Conservation (phyloP, 1,140 invertebrate genomes). For the Drosophila paulistorum region DNA sequence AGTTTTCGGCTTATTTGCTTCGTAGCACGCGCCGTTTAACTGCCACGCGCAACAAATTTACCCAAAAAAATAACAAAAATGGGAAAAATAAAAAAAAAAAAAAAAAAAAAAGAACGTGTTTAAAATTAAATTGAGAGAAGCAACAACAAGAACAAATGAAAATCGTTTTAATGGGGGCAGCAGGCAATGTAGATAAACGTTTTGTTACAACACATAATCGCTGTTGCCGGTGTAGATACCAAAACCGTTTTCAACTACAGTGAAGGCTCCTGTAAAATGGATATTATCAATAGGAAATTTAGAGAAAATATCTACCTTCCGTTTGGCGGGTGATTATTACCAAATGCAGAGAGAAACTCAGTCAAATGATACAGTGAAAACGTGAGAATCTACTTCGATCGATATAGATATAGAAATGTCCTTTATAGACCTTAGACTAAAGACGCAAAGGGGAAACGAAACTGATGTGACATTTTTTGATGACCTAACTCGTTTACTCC, state of each 20-base stretch:
- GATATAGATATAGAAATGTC: too few relatives aligned
- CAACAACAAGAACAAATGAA: conserved; percentile 37
- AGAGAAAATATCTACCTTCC: too few relatives aligned
- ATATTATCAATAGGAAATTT: neutral
- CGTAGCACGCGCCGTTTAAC: conserved; percentile 72
- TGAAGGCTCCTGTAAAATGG: neutral
- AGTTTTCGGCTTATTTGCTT: conserved; percentile 52
- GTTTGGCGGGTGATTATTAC: too few relatives aligned
- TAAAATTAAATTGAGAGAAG: conserved; percentile 69
- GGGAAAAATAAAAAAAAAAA: too few relatives aligned
- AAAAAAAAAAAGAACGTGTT: conserved; percentile 53
- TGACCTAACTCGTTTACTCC: too few relatives aligned
- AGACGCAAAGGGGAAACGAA: too few relatives aligned
- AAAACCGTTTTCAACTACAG: conserved; percentile 38
- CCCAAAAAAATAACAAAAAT: conserved; percentile 13
- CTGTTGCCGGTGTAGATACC: conserved; percentile 57
- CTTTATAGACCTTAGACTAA: too few relatives aligned
- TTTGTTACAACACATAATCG: conserved; percentile 78
- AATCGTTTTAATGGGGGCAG: conserved; percentile 40
- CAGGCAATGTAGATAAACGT: conserved; percentile 75
- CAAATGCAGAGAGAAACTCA: too few relatives aligned
- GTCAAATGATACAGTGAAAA: too few relatives aligned
- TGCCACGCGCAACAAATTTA: conserved; percentile 74
- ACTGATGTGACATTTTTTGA: too few relatives aligned
- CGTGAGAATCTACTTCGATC: too few relatives aligned